Percentiles rank a stretch among this genome's conserved stretches.
Conservation (phyloP, 2,888 invertebrate species). For the Sussaba pulchella region DNA sequence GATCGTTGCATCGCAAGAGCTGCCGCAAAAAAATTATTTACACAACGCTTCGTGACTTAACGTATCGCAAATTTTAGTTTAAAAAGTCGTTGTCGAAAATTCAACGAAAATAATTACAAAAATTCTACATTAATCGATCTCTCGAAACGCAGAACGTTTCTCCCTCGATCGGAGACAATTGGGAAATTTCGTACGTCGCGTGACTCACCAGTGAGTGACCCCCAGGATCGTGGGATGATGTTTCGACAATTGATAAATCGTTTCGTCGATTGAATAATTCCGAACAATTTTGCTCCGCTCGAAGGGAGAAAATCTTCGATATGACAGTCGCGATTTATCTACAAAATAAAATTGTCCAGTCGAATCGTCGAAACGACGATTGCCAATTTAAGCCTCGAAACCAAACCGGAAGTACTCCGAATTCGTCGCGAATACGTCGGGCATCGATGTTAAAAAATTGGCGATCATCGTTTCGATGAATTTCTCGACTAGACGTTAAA, state of each 20-base stretch:
- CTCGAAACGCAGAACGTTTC: too few relatives aligned
- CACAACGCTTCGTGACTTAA: conserved; percentile 11
- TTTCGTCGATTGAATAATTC: conserved; percentile 34
- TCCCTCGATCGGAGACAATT: conserved; percentile 31
- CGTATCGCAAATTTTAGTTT: background rate
- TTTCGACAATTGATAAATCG: conserved; percentile 22
- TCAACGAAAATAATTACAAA: conserved; percentile 56
- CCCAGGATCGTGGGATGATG: conserved; percentile 34
- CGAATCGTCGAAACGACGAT: conserved; percentile 50
- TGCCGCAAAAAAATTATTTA: conserved; percentile 39
- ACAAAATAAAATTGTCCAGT: conserved; percentile 31
- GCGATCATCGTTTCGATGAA: conserved; percentile 50
- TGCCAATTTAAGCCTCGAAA: conserved; percentile 13
- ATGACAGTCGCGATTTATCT: conserved; percentile 12
- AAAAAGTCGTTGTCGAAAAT: conserved; percentile 12
- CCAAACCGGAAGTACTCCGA: background rate
- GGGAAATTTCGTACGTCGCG: conserved; percentile 20
- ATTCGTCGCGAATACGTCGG: background rate
- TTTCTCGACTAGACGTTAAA: background rate
- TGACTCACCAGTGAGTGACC: conserved; percentile 21
- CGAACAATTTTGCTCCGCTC: conserved; percentile 27
- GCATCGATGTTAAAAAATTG: conserved; percentile 27
- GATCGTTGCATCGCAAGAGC: conserved; percentile 30
- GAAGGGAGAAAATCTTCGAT: conserved; percentile 17
- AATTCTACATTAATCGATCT: conserved; percentile 36